Conservation (phyloP, 2,797 vertebrate species). For the Iguana delicatissima region DNA sequence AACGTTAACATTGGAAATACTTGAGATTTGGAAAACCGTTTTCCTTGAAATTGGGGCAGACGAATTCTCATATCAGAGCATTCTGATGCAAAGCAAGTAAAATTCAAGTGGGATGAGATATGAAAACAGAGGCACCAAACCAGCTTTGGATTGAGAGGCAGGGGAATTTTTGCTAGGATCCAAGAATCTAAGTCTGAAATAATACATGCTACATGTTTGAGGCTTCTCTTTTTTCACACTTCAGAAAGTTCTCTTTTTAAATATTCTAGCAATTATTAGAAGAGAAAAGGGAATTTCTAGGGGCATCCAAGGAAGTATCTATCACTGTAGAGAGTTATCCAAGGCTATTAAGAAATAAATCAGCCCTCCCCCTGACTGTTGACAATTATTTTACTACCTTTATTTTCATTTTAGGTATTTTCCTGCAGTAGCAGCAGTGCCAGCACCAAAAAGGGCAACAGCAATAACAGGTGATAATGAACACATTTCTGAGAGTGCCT, state of each 20-base stretch:
- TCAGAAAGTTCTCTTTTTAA: neutral
- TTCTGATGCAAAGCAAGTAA: neutral
- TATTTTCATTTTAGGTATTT: too few species aligned
- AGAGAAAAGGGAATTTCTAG: neutral
- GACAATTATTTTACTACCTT: too few species aligned
- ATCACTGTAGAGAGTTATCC: neutral
- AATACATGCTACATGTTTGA: neutral
- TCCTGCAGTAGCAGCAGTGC: too few species aligned
- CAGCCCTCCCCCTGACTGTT: neutral
- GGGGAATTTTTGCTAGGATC: neutral
- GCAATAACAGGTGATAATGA: too few species aligned
- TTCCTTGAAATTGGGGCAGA: neutral
- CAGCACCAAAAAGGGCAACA: too few species aligned
- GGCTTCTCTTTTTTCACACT: neutral
- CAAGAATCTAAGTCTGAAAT: neutral
- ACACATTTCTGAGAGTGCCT: neutral
- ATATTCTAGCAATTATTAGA: neutral
- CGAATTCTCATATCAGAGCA: neutral
- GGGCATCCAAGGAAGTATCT: neutral
- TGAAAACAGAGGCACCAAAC: neutral
- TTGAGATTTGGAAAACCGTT: neutral
- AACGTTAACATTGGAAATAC: neutral
- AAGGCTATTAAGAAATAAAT: neutral
- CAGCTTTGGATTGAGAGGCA: neutral
- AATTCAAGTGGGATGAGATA: too few species aligned